phyloP scores from a whole-genome alignment of 2,113 vertebrate species.

The Ammospiza nelsoni region DNA sequence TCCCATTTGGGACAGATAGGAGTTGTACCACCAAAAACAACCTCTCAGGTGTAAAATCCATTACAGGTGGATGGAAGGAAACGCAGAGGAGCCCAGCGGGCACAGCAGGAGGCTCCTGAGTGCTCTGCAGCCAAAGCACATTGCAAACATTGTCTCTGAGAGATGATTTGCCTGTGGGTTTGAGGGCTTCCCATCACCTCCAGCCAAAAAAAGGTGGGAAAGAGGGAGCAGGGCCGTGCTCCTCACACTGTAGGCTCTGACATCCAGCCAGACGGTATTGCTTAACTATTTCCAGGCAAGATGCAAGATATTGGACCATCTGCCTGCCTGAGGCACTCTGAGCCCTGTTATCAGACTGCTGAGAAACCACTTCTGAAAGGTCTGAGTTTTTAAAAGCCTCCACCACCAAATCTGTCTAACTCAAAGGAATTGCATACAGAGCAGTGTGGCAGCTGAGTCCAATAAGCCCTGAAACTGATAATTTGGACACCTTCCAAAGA shows the following conservation, averaged over 20 bases:
- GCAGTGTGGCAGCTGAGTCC: background rate
- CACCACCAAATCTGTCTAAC: background rate
- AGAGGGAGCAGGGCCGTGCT: background rate
- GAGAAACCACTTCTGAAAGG: background rate
- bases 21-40: slow-evolving; percentile 38
- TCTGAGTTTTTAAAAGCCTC: background rate
- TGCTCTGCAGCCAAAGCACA: background rate
- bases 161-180: rapidly evolving
- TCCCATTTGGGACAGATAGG: slow-evolving; percentile 29
- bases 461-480: rapidly evolving
- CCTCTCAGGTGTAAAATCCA: slow-evolving; percentile 9
- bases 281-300: background rate
- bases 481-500: background rate
- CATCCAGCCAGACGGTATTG: rapidly evolving
- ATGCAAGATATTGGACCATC: rapidly evolving
- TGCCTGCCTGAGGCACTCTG: background rate
- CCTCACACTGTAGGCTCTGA: rapidly evolving
- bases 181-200: background rate
- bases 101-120: background rate
- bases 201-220: rapidly evolving
- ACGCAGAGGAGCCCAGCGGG: background rate
- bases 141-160: rapidly evolving
- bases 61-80: background rate
- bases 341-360: background rate
- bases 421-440: background rate